These are phyloP conservation scores for Panthera leo DNA, from an alignment of 2,113 vertebrate species.

Conservation along the genomic window DNA sequence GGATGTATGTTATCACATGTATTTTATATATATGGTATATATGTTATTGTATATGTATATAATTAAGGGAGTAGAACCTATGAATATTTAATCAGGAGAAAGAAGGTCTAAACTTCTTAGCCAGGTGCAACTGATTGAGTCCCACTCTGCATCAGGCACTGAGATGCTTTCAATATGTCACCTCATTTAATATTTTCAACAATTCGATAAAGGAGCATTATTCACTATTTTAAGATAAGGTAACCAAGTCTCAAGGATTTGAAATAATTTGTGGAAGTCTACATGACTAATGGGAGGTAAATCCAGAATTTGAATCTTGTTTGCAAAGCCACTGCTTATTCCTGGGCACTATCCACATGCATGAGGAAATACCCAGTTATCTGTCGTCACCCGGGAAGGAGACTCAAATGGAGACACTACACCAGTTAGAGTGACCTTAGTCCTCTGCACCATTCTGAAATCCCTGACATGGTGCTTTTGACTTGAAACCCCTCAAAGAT, in stretches of 20 bases:
- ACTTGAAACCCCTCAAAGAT: not conserved
- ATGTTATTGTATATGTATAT: not conserved
- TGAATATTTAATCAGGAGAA: not conserved
- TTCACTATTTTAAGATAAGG: not conserved
- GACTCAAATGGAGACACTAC: not conserved
- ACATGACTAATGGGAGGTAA: not conserved
- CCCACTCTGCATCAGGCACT: not conserved
- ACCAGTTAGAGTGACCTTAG: not conserved
- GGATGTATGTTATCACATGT: not conserved
- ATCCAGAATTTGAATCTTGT: not conserved
- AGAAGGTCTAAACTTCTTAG: not conserved
- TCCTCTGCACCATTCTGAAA: not conserved
- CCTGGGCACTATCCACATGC: not conserved
- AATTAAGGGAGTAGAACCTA: not conserved
- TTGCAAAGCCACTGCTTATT: not conserved
- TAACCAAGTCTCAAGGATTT: not conserved
- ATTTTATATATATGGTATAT: not conserved
- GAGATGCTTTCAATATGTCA: not conserved
- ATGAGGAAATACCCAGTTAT: not conserved
- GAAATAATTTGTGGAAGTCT: not conserved
- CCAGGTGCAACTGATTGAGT: not conserved
- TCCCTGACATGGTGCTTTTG: not conserved
- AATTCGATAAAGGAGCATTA: not conserved
- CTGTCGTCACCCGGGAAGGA: not conserved
- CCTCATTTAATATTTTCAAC: not conserved